These are phyloP conservation scores for Python bivittatus DNA, from an alignment of 2,113 vertebrate species.

Conservation along the genomic window DNA sequence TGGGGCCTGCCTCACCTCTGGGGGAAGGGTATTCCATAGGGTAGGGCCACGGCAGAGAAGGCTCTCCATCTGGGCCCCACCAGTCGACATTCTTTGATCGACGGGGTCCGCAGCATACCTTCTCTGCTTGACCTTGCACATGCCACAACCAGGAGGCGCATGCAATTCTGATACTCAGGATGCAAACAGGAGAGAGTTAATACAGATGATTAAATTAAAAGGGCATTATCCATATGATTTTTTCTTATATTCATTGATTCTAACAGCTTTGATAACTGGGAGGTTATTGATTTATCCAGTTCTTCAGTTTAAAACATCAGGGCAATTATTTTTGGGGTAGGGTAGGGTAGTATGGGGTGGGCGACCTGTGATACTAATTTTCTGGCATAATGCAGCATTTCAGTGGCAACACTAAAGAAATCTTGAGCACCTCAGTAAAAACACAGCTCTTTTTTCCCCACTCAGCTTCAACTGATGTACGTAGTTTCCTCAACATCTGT, in stretches of 20 bases:
- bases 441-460: neutral
- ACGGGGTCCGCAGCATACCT: too few relatives aligned
- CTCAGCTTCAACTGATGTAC: conserved; percentile 10
- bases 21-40: too few relatives aligned
- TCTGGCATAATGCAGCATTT: neutral
- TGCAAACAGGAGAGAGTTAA: too few relatives aligned
- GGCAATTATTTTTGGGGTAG: neutral
- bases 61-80: too few relatives aligned
- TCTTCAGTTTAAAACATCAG: neutral
- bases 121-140: too few relatives aligned
- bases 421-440: conserved; percentile 24
- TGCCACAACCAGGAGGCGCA: too few relatives aligned
- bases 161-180: too few relatives aligned
- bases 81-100: too few relatives aligned
- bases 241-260: neutral
- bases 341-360: neutral
- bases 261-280: neutral
- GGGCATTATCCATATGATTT: neutral
- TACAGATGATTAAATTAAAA: too few relatives aligned
- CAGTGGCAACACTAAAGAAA: neutral
- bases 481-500: conserved; percentile 56
- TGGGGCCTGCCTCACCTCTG: too few relatives aligned
- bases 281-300: neutral
- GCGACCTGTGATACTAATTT: neutral
- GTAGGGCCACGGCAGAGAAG: too few relatives aligned